Base-by-base conservation (phyloP, 2,797 vertebrate species). In the Macropodus opercularis region DNA sequence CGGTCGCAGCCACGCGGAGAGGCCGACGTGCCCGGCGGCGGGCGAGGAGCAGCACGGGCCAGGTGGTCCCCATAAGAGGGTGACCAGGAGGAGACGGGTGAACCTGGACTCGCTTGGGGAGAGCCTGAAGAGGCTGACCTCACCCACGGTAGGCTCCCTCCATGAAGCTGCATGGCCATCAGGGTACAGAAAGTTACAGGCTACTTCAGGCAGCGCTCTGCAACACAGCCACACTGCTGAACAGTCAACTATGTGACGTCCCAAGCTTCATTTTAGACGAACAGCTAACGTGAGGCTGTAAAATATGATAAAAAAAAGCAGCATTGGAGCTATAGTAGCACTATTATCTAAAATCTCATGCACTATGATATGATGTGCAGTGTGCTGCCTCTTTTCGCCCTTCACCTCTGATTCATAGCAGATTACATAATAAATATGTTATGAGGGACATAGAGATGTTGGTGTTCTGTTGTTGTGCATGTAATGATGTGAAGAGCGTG, bases 21-120 rank as follows among this genome's bases (percentile, higher is more conserved):
- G 86, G 76, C 75, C 83, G 66, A 69, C 63, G 69, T 89, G 89
- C 75, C 87, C 90, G 65, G 83, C 90, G 65, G 83, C 82, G 60
- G 78, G 80, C 51, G 82, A 83, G 38, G 79, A 84, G 63, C 76
- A 56, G 32, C 87, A 48, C 31, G 82, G 18, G 77, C 35, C 57
- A 75, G 66, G 84, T 71, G 75, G 75, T 69, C 58, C 83, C 40
- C 84, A 81, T 79, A 81, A 84, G 80, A 66, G 93, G 77, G 85
- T 81, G 24, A 94, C 94, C 70, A 90, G 95, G 83, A 91, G 95
- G 71, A 91, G 94, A 73, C 89, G 96, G 81, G 96, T 97, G 73
- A 97, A 98, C 91, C 91, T 98, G 84, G 96, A 98, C 92, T 98
- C 95, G 12, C 91, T 98, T 69, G 96, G 96, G 50, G 95, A 98